Evolutionary conservation across 2,888 invertebrate species (phyloP).

Genomic region (Ceraclea dissimilis): DNA sequence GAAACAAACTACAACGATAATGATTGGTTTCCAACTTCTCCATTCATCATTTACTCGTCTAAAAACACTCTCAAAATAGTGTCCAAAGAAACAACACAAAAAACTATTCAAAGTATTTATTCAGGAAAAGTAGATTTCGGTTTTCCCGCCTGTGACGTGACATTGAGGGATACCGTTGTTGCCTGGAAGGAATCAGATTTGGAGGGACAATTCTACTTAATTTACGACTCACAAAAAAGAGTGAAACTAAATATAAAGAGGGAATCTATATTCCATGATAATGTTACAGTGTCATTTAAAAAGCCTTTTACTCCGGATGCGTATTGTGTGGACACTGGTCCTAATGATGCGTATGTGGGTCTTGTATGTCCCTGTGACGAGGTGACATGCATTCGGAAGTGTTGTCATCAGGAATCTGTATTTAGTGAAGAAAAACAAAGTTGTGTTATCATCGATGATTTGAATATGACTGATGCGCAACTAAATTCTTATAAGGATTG

Average conservation of each 20-base stretch:
- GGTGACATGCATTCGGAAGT: conserved; percentile 23
- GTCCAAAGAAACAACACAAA: conserved; percentile 8
- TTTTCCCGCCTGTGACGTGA: conserved; percentile 20
- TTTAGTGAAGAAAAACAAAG: conserved; percentile 17
- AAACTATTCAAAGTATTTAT: conserved; percentile 19
- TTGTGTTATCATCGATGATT: conserved; percentile 14
- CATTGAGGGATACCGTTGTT: conserved; percentile 16
- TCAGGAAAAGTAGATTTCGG: conserved; percentile 13
- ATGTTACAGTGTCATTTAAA: conserved; percentile 16
- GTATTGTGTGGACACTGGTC: conserved; percentile 22
- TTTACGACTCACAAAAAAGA: conserved; percentile 17
- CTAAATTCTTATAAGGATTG: conserved; percentile 17
- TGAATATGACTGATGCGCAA: conserved; percentile 11
- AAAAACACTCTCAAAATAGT: conserved; percentile 18
- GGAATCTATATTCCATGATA: conserved; percentile 18
- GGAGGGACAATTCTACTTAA: conserved; percentile 21
- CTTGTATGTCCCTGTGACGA: conserved; percentile 22
- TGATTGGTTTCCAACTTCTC: conserved; percentile 20
- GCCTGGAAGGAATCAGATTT: conserved; percentile 17
- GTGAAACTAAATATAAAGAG: conserved; percentile 17
- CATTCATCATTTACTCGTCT: conserved; percentile 19
- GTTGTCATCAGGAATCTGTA: conserved; percentile 20
- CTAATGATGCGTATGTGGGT: conserved; percentile 13
- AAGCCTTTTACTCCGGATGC: conserved; percentile 18
- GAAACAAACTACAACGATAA: conserved; percentile 7